Evolutionary conservation across 1,140 invertebrate genomes (phyloP).

Genomic region (Andrena cerasifolii): DNA sequence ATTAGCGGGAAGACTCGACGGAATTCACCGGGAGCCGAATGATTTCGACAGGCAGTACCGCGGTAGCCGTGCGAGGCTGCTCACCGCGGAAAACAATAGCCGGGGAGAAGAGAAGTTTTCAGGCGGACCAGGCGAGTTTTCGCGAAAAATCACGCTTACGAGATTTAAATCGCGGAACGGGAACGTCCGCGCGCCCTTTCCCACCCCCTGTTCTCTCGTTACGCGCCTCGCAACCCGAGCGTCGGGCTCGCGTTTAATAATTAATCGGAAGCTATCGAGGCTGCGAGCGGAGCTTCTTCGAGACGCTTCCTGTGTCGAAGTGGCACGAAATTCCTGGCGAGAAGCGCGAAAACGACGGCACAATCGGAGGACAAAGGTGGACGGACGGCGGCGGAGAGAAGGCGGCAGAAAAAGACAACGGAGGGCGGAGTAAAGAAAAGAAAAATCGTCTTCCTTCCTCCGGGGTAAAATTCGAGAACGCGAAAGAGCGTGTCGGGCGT

Average conservation of each 20-base stretch:
- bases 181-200: neutral
- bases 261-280: slow-evolving; percentile 11
- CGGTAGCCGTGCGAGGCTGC: slow-evolving; percentile 51
- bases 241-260: neutral
- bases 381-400: neutral
- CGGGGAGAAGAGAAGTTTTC: slow-evolving; percentile 47
- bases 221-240: neutral
- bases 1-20: too few relatives aligned
- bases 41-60: too few relatives aligned
- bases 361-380: neutral
- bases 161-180: slow-evolving; percentile 49
- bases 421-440: neutral
- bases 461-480: slow-evolving; percentile 55
- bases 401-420: neutral
- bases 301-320: neutral
- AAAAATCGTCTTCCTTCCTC: slow-evolving; percentile 56
- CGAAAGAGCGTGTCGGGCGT: slow-evolving; percentile 39
- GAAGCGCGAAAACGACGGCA: neutral
- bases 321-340: neutral
- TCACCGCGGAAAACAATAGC: slow-evolving; percentile 30
- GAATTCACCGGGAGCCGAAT: too few relatives aligned
- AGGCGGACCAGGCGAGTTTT: slow-evolving; percentile 32
- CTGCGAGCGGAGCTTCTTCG: neutral
- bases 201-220: neutral
- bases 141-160: slow-evolving; percentile 55